Base-by-base conservation (phyloP, 2,113 vertebrate genomes). In the Ploceus nigricollis region DNA sequence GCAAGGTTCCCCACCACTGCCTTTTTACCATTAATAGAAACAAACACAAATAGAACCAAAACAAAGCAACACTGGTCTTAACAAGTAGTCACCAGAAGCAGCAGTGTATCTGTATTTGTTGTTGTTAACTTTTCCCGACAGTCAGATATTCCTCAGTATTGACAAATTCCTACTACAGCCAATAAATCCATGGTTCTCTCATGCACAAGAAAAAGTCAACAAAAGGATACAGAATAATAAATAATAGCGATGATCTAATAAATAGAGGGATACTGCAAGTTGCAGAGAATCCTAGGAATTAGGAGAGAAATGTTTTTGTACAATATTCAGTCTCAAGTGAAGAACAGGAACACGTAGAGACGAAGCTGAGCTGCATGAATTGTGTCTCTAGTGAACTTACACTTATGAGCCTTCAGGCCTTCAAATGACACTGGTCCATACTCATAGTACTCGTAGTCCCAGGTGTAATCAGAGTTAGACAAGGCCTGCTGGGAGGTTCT, bases 391-490 rank as follows among this genome's bases (percentile, higher is more conserved):
- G 39, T 73, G 61, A 81, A 96, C 99, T 99, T 98, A 99, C 99
- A 99, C 98, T 99, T 99, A 90, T 99, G 98, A 94, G 99, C 99
- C 85, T 98, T 99, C 82, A 99, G 98, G 84, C 99, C 99, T 96
- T 99, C 99, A 91, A 99, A 99, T 2, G 99, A 99, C 96, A 99
- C 98, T 0, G 99, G 99, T 92, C 98, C 99, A 0, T 99, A 99
- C 82, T 99, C 99, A 19, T 99, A 99, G 96, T 99, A 99, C 86
- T 99, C 99, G 4, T 99, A 99, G 88, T 99, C 98, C 99, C 99
- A 99, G 87, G 98, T 98, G 93, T 99, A 99, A 93, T 99, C 98
- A 30, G 98, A 98, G 94, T 98, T 98, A 37, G 98, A 97, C 17
- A 96, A 87, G 80, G 96, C 96, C 71, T 91, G 98, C 71, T 98